Percentiles rank a stretch among this genome's conserved stretches.
Conservation (phyloP, 2,113 vertebrate genomes). For the Pollachius pollachius region DNA sequence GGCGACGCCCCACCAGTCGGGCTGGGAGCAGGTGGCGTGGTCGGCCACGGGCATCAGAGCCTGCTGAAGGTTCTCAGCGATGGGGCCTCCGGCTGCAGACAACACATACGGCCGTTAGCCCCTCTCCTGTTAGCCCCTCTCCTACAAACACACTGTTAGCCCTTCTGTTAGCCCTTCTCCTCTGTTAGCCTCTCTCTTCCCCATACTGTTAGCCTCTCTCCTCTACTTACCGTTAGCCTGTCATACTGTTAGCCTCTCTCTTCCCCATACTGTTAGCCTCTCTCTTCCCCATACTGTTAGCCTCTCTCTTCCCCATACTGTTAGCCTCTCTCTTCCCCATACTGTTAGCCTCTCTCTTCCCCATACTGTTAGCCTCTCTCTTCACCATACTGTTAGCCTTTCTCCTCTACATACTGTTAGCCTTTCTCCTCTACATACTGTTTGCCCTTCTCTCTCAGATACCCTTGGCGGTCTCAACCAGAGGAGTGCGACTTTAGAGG, state of each 20-base stretch:
- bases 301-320: too few species aligned
- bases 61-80: constrained; percentile 79
- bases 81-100: constrained; percentile 76
- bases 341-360: too few species aligned
- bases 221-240: not conserved
- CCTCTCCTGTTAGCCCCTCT: constrained; percentile 1
- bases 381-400: too few species aligned
- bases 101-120: constrained; percentile 44
- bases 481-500: too few species aligned
- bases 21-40: constrained; percentile 72
- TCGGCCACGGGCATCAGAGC: constrained; percentile 80
- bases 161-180: too few species aligned
- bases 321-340: too few species aligned
- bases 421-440: constrained; percentile 2
- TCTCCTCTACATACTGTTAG: constrained; percentile 4
- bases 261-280: too few species aligned
- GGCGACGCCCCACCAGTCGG: constrained; percentile 76
- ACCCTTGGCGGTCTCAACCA: not conserved
- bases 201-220: not conserved
- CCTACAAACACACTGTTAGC: not conserved
- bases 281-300: too few species aligned
- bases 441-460: constrained; percentile 4
- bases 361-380: too few species aligned
- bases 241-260: not conserved
- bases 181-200: constrained; percentile 20